A percentile compares a stretch with the other conserved stretches of the same genome.
phyloP scores from a whole-genome alignment of 2,888 invertebrate genomes.

The Scaptomyza reducta region DNA sequence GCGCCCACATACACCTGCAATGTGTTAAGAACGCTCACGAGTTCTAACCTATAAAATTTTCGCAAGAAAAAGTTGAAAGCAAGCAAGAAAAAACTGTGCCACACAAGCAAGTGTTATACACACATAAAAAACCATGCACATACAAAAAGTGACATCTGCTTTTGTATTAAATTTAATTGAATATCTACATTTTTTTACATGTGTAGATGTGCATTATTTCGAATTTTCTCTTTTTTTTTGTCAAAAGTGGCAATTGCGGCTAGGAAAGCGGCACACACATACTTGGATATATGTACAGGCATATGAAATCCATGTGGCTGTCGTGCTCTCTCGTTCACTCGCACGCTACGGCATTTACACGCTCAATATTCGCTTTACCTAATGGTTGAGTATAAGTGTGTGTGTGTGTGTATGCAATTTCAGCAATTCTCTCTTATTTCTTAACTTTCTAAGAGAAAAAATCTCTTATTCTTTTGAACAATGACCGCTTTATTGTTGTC shows the following conservation, averaged over 20 bases:
- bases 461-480: conserved; percentile 4
- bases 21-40: conserved; percentile 48
- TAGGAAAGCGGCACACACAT: conserved; percentile 36
- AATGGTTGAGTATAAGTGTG: conserved; percentile 6
- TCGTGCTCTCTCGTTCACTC: conserved; percentile 59
- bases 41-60: conserved; percentile 59
- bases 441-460: conserved; percentile 12
- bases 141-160: conserved; percentile 36
- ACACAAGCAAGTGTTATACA: conserved; percentile 51
- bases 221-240: conserved; percentile 30
- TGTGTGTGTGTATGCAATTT: conserved; percentile 18
- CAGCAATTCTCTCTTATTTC: conserved; percentile 31
- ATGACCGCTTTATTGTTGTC: conserved; percentile 23
- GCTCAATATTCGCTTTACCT: conserved; percentile 38
- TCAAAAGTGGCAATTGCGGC: conserved; percentile 33
- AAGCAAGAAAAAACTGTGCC: conserved; percentile 41
- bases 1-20: conserved; percentile 19
- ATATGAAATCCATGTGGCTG: conserved; percentile 65
- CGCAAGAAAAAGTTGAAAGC: conserved; percentile 41
- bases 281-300: conserved; percentile 11
- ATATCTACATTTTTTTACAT: conserved; percentile 22
- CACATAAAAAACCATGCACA: conserved; percentile 7
- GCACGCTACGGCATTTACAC: conserved; percentile 35
- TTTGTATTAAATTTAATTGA: conserved; percentile 47
- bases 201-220: conserved; percentile 23